These are phyloP conservation scores for Picus viridis DNA, from an alignment of 2,797 vertebrate species.

Conservation along the genomic window DNA sequence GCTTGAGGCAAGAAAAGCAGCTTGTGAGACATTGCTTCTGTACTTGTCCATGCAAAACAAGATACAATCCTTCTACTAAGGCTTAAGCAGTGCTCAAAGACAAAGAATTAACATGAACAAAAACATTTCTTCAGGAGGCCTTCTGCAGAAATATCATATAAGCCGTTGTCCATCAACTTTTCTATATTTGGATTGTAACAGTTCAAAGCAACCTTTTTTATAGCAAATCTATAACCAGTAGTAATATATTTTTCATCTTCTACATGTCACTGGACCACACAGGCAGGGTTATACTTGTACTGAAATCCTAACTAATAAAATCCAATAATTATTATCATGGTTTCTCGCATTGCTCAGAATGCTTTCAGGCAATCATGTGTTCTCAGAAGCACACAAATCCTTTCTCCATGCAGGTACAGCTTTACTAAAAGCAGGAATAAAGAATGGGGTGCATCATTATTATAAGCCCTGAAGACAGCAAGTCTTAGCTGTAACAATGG, in stretches of 20 bases:
- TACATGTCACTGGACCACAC: background rate
- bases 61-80: background rate
- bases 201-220: background rate
- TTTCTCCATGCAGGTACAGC: background rate
- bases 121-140: background rate
- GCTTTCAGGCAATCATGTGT: background rate
- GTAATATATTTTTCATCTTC: background rate
- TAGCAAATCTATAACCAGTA: background rate
- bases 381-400: background rate
- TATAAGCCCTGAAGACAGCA: background rate
- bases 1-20: accelerated
- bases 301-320: conserved; percentile 9
- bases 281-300: background rate
- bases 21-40: background rate
- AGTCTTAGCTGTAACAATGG: background rate
- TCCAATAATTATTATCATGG: background rate
- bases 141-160: background rate
- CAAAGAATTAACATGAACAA: accelerated
- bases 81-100: background rate
- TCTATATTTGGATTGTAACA: background rate
- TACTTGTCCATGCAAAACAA: background rate
- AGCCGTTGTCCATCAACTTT: background rate
- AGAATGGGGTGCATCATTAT: background rate
- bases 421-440: conserved; percentile 17
- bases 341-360: background rate